Evolutionary conservation across 2,113 vertebrate species (phyloP).

Genomic region (Cynopterus brachyotis): DNA sequence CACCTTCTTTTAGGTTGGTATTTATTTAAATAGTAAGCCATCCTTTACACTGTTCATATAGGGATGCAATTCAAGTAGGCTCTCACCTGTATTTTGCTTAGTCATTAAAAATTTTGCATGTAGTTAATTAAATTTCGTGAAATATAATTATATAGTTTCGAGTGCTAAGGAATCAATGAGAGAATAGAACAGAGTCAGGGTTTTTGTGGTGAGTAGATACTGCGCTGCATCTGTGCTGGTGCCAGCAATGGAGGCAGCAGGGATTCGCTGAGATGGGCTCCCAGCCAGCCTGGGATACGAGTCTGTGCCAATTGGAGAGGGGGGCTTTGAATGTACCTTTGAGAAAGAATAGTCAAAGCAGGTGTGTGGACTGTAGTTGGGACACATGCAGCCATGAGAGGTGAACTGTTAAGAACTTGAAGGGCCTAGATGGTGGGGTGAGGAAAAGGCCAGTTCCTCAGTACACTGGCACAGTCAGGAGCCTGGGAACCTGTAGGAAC

Average conservation of each 20-base stretch:
- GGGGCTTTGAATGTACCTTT: conserved; percentile 36
- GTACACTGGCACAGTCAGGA: background rate
- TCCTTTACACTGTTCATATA: background rate
- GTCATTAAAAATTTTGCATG: conserved; percentile 17
- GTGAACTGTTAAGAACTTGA: background rate
- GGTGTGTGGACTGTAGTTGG: background rate
- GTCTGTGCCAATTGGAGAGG: background rate
- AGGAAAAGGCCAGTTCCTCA: background rate
- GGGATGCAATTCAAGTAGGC: background rate
- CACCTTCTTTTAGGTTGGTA: background rate
- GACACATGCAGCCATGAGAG: background rate
- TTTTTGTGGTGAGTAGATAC: conserved; percentile 25
- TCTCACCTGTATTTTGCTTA: conserved; percentile 31
- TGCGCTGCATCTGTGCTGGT: conserved; percentile 35
- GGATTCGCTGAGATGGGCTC: background rate
- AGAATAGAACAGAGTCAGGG: conserved; percentile 35
- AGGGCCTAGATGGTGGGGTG: background rate
- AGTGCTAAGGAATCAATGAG: conserved; percentile 16
- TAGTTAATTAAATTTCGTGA: conserved; percentile 56
- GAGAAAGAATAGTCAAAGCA: background rate
- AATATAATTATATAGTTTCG: conserved; percentile 52
- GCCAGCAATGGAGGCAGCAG: conserved; percentile 24
- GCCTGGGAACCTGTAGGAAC: background rate
- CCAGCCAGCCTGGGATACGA: conserved; percentile 10
- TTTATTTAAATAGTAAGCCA: conserved; percentile 21